Conservation (phyloP, 2,888 invertebrate species). For the Stenodema calcarata region DNA sequence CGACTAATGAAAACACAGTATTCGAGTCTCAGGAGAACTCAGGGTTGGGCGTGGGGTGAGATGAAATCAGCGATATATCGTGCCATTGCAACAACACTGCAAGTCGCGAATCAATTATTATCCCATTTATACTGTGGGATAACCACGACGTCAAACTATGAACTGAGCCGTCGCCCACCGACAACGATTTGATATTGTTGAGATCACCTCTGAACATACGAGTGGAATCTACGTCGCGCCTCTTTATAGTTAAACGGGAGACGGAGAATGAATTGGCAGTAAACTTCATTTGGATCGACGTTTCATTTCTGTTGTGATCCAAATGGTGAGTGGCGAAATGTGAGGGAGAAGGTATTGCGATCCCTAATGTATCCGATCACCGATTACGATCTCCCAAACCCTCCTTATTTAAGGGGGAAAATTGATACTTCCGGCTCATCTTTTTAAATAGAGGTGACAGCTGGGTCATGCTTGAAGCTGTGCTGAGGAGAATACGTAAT, state of each 20-base stretch:
- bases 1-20: background rate
- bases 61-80: background rate
- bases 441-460: background rate
- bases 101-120: background rate
- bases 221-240: background rate
- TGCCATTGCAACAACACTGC: background rate
- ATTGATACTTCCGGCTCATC: background rate
- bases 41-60: background rate
- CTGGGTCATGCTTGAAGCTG: background rate
- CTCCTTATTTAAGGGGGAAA: background rate
- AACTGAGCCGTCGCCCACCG: background rate
- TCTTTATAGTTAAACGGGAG: no score
- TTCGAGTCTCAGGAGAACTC: background rate
- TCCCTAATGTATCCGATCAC: no score
- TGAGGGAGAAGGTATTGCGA: no score
- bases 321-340: no score
- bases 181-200: background rate
- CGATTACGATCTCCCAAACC: no score
- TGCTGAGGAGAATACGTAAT: constrained; percentile 26
- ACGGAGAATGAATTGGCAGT: no score
- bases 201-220: background rate
- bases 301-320: no score
- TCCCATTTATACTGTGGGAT: background rate
- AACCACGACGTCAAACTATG: background rate
- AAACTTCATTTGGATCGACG: no score